phyloP scores from a whole-genome alignment of 2,888 invertebrate genomes.

The Omphaloscelis lunosa region DNA sequence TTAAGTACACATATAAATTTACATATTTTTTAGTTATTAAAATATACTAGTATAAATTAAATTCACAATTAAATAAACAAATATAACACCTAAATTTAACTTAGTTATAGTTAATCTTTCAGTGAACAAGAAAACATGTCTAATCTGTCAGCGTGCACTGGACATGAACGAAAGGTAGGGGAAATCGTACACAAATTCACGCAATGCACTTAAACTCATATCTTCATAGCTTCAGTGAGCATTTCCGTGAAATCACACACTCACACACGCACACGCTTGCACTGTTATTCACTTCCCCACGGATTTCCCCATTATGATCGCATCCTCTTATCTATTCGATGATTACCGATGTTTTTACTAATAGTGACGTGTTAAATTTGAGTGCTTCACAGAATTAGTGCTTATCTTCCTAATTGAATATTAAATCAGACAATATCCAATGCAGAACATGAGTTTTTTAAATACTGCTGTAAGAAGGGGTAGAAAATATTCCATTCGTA shows the following conservation, averaged over 20 bases:
- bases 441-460: not conserved
- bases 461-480: not conserved
- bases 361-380: not conserved
- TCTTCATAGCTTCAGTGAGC: slow-evolving; percentile 1
- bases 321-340: slow-evolving; percentile 45
- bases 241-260: slow-evolving; percentile 39
- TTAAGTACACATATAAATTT: too few species aligned
- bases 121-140: too few species aligned
- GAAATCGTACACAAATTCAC: not conserved
- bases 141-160: too few species aligned
- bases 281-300: slow-evolving; percentile 42
- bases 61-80: too few species aligned
- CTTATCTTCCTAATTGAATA: slow-evolving; percentile 21
- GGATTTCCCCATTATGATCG: slow-evolving; percentile 57
- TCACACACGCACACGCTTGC: not conserved
- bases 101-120: too few species aligned
- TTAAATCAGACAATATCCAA: not conserved
- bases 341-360: slow-evolving; percentile 27
- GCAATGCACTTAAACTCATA: slow-evolving; percentile 31
- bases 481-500: not conserved
- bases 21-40: too few species aligned
- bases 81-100: too few species aligned
- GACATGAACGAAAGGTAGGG: not conserved
- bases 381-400: slow-evolving; percentile 4
- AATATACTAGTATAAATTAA: too few species aligned